Conservation (phyloP, 2,888 invertebrate species). For the Xylota sylvarum region DNA sequence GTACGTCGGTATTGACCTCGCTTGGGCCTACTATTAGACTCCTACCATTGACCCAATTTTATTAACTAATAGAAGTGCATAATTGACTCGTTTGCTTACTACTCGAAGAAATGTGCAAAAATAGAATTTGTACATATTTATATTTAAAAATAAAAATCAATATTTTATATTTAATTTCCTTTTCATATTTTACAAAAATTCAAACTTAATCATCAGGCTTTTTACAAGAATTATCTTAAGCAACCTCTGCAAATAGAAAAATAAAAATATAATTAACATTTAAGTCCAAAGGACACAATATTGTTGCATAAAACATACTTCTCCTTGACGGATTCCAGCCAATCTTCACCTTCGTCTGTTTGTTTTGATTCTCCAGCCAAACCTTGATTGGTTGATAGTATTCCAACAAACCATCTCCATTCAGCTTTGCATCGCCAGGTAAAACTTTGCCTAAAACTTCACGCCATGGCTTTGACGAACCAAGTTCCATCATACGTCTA, state of each 20-base stretch:
- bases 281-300: too few relatives aligned
- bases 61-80: too few relatives aligned
- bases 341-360: conserved; percentile 80
- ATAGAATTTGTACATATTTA: too few relatives aligned
- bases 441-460: conserved; percentile 90
- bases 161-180: neutral
- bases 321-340: conserved; percentile 82
- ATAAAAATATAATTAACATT: neutral
- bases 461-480: conserved; percentile 91
- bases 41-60: too few relatives aligned
- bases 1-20: too few relatives aligned
- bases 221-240: conserved; percentile 40
- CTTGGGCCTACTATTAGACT: too few relatives aligned
- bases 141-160: neutral
- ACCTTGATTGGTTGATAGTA: conserved; percentile 89
- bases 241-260: conserved; percentile 74
- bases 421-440: conserved; percentile 90
- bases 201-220: neutral
- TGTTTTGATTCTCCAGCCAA: conserved; percentile 81
- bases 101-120: too few relatives aligned
- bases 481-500: conserved; percentile 87
- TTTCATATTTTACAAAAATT: neutral
- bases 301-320: conserved; percentile 78
- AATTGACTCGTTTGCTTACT: too few relatives aligned
- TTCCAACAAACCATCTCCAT: conserved; percentile 90